Evolutionary conservation across 2,888 invertebrate genomes (phyloP), one percentile per base, ranked within the genome.

Genomic region (Lithodes maja): DNA sequence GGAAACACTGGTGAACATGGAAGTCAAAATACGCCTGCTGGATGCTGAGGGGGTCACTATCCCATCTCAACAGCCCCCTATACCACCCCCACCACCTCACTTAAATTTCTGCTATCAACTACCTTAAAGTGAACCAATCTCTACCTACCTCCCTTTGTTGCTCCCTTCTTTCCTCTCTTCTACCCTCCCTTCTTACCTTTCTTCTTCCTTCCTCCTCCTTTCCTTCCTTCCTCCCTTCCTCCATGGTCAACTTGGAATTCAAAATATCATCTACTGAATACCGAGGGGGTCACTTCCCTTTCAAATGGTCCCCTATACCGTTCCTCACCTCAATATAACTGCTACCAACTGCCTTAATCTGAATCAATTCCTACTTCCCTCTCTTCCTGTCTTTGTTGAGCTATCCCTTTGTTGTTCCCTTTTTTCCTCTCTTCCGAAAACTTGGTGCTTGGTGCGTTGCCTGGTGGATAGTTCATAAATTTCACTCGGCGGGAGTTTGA

Each of bases 11-110:
- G 94, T 99, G 12, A 97, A 97, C 9, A 98, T 99, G 98, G 99
- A 99, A 93, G 98, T 99, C 86, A 99, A 99, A 94, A 95, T 99
- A 79, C 95, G 98, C 90, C 94, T 99, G 87, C 94, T 99, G 90
- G 99, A 99, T 94, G 97, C 98, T 0, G 99, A 99, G 94, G 98
- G 98, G 3, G 97, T 99, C 86, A 97, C 97, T 92, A 98, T 99
- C 93, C 99, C 99, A 0, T 97, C 98, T 93, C 97, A 97, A 93
- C 97, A 98, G 15, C 99, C 99, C 2, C 96, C 96, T 77, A 96
- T 99, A 93, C 99, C 99, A 0, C 97, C 97, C 83, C 97, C 97
- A 93, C 99, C 99, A 2, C 96, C 97, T 92, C 97, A 98, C 94
- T 99, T 97, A 94, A 97, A 97, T 93, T 98, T 98, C 94, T 96